Percentiles rank a stretch among this genome's conserved stretches.
Evolutionary conservation across 2,113 vertebrate genomes (phyloP).

Genomic region (Oxyura jamaicensis): DNA sequence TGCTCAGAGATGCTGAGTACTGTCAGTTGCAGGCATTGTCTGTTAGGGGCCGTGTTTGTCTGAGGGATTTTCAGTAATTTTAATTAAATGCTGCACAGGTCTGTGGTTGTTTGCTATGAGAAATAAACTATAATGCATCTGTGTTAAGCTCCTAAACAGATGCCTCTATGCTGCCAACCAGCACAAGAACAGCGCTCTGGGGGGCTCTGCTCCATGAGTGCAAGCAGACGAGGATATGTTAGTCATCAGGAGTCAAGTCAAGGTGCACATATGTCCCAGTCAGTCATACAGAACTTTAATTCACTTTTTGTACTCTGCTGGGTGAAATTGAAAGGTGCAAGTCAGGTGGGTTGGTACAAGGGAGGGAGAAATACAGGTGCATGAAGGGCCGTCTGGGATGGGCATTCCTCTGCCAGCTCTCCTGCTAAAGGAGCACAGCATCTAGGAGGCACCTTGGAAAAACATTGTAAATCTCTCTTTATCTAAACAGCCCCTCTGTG

Average conservation of each 20-base stretch:
- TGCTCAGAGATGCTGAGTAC: neutral
- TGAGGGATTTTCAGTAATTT: neutral
- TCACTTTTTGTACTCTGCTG: rapidly evolving
- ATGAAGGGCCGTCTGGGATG: neutral
- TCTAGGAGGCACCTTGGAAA: neutral
- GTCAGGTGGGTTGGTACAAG: neutral
- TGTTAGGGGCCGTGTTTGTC: neutral
- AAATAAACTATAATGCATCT: neutral
- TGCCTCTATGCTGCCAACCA: neutral
- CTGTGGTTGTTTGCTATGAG: neutral
- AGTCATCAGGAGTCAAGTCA: neutral
- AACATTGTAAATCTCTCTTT: neutral
- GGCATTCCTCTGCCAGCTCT: neutral
- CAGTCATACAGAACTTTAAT: neutral
- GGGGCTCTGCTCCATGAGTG: neutral
- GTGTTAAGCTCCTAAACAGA: neutral
- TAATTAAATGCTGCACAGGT: neutral
- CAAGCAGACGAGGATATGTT: neutral
- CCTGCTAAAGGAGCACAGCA: neutral
- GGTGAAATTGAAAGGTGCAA: neutral
- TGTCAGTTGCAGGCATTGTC: neutral
- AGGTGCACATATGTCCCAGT: neutral
- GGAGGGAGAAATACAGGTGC: neutral
- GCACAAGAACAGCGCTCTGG: neutral
- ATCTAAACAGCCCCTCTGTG: neutral